Evolutionary conservation across 2,888 invertebrate genomes (phyloP).

Genomic region (Megaustenia siamemsis): DNA sequence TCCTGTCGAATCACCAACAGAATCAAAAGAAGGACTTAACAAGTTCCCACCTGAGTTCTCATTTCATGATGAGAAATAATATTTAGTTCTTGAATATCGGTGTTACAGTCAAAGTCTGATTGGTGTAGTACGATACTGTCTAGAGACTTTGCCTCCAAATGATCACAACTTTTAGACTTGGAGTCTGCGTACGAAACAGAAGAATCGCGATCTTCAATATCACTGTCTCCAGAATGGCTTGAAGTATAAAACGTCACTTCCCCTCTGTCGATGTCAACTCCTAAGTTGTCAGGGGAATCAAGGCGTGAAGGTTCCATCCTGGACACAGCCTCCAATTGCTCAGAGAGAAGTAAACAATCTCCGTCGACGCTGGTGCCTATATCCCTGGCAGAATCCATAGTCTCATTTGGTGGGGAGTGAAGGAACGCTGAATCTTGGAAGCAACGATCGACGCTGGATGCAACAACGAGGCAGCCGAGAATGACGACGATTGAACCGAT

Average conservation of each 20-base stretch:
- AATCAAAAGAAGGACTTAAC: too few relatives aligned
- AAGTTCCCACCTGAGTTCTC: neutral
- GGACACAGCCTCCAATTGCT: neutral
- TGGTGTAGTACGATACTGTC: neutral
- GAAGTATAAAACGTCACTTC: neutral
- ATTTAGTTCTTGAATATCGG: neutral
- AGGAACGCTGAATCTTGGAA: constrained; percentile 36
- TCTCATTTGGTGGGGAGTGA: constrained; percentile 50
- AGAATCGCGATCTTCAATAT: neutral
- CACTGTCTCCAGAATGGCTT: neutral
- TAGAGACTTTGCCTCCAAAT: neutral
- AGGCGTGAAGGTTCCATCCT: neutral
- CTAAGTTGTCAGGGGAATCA: neutral
- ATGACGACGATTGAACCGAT: neutral
- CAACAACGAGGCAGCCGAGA: constrained; percentile 19
- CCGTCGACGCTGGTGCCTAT: constrained; percentile 48
- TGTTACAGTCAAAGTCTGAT: neutral
- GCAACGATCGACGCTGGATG: constrained; percentile 31
- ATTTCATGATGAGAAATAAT: neutral
- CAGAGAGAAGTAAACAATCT: neutral
- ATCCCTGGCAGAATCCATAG: constrained; percentile 43
- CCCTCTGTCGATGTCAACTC: constrained; percentile 44
- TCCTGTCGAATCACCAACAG: neutral
- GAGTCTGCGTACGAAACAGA: neutral
- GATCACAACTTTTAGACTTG: neutral